These are phyloP conservation scores for Zaprionus ghesquierei DNA, from an alignment of 1,140 invertebrate species.

Conservation along the genomic window DNA sequence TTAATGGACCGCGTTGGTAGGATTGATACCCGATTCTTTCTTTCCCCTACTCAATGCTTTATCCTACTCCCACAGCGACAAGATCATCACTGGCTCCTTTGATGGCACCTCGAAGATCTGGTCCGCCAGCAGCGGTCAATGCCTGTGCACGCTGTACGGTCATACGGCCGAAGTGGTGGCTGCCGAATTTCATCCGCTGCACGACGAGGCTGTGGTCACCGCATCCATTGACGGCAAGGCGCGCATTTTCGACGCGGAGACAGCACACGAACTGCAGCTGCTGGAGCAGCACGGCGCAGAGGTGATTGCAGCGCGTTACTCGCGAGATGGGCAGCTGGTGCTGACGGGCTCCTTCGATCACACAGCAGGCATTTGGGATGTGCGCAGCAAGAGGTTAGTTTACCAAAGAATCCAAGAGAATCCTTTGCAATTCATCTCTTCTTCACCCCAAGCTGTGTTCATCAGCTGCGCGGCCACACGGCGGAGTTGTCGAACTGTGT, in stretches of 20 bases:
- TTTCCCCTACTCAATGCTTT: too few species aligned
- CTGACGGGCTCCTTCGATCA: slow-evolving; percentile 92
- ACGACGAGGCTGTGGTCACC: slow-evolving; percentile 86
- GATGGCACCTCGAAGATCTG: slow-evolving; percentile 91
- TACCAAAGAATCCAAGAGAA: too few species aligned
- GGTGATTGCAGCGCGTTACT: slow-evolving; percentile 89
- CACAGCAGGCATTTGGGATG: slow-evolving; percentile 90
- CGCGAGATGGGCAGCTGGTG: slow-evolving; percentile 87
- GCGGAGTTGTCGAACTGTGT: slow-evolving; percentile 90
- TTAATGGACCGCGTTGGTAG: slow-evolving; percentile 90
- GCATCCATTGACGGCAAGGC: slow-evolving; percentile 90
- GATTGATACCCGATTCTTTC: not conserved
- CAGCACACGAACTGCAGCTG: slow-evolving; percentile 85
- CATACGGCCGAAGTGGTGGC: slow-evolving; percentile 90
- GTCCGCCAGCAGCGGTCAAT: slow-evolving; percentile 86
- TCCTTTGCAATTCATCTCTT: not conserved
- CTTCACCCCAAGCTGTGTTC: slow-evolving; percentile 82
- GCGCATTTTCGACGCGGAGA: slow-evolving; percentile 87
- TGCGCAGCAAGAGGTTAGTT: slow-evolving; percentile 86
- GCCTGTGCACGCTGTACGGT: slow-evolving; percentile 87
- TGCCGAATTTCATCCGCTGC: slow-evolving; percentile 86
- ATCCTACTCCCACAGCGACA: slow-evolving; percentile 84
- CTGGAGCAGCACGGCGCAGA: slow-evolving; percentile 88
- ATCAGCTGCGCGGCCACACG: slow-evolving; percentile 87
- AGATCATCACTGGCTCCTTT: slow-evolving; percentile 90